A percentile compares a stretch with the other conserved stretches of the same genome.
phyloP scores from a whole-genome alignment of 2,113 vertebrate genomes.

The Osmerus eperlanus region DNA sequence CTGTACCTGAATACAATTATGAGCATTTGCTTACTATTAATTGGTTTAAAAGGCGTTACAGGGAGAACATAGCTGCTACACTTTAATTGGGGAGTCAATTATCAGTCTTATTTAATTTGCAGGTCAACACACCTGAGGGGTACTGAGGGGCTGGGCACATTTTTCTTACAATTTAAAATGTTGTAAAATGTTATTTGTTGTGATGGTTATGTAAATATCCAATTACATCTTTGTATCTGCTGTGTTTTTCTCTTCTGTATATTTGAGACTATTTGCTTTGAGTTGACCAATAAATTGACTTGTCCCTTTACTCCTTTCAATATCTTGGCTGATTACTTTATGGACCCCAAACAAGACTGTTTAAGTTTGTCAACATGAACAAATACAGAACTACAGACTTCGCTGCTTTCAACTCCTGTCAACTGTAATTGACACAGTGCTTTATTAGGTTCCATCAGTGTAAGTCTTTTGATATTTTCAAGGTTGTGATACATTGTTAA shows the following conservation, averaged over 20 bases:
- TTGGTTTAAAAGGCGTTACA: constrained; percentile 7
- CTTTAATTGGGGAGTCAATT: constrained; percentile 30
- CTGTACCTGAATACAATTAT: neutral
- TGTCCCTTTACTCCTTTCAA: constrained; percentile 46
- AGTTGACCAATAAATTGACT: constrained; percentile 67
- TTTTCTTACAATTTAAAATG: constrained; percentile 53
- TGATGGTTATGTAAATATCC: constrained; percentile 67
- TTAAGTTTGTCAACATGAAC: too few relatives aligned
- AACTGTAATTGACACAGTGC: neutral
- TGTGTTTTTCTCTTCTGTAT: constrained; percentile 62
- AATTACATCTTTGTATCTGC: constrained; percentile 61
- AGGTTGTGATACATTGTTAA: neutral
- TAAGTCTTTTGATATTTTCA: neutral
- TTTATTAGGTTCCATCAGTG: neutral
- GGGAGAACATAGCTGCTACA: constrained; percentile 38
- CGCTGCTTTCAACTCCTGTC: too few relatives aligned
- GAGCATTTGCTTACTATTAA: neutral
- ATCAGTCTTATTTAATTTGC: constrained; percentile 36
- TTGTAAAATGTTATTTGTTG: constrained; percentile 57
- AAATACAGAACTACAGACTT: too few relatives aligned
- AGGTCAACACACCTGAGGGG: constrained; percentile 22
- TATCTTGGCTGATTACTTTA: neutral
- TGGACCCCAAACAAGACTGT: neutral
- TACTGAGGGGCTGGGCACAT: constrained; percentile 24
- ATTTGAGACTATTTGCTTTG: constrained; percentile 61